Conservation (phyloP, 2,113 vertebrate genomes). For the Hemibagrus wyckioides region DNA sequence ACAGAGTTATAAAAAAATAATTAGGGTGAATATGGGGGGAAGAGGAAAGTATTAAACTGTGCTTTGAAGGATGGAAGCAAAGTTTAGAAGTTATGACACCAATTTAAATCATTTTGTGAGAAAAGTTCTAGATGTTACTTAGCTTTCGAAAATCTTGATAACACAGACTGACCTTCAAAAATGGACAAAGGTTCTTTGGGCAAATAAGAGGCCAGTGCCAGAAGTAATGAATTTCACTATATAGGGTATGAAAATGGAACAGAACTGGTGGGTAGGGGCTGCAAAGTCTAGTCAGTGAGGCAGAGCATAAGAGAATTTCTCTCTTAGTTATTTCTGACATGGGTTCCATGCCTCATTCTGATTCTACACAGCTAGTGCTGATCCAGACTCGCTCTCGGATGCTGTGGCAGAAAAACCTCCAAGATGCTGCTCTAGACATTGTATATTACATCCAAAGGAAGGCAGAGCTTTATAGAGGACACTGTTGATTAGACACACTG, state of each 20-base stretch:
- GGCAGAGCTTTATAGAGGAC: no score
- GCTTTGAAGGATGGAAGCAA: neutral
- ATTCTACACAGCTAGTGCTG: no score
- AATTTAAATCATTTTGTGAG: neutral
- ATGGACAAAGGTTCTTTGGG: neutral
- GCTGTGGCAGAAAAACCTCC: no score
- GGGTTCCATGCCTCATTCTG: no score
- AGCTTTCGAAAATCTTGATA: neutral
- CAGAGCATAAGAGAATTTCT: no score
- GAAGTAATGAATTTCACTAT: neutral
- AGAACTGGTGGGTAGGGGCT: neutral
- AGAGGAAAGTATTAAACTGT: neutral
- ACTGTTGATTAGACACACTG: no score
- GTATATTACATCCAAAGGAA: no score
- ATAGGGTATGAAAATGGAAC: neutral
- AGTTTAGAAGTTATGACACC: neutral
- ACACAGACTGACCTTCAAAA: neutral
- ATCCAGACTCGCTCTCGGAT: no score
- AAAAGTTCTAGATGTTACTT: neutral
- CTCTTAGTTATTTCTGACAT: no score
- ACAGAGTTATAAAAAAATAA: neutral
- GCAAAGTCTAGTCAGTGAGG: no score
- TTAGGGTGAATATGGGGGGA: neutral
- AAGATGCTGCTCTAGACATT: no score
- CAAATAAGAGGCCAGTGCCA: neutral